phyloP scores from a whole-genome alignment of 2,113 vertebrate genomes.

The Pygoscelis antarcticus region DNA sequence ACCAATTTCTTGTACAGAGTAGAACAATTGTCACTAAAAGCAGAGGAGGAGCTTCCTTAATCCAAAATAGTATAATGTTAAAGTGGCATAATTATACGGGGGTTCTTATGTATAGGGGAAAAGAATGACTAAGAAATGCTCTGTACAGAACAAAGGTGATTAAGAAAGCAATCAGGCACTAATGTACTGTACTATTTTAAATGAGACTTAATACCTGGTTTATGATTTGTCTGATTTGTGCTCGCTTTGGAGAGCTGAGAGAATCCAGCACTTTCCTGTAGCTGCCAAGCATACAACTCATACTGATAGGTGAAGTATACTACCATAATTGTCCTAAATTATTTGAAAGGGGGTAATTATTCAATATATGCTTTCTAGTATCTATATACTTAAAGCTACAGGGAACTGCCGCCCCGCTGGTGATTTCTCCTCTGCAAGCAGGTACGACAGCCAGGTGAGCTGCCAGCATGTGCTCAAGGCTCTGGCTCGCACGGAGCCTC shows the following conservation, averaged over 20 bases:
- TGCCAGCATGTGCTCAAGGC: fast-evolving
- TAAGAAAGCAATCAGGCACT: constrained; percentile 28
- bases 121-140: constrained; percentile 46
- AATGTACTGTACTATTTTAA: not conserved
- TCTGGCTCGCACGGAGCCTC: not conserved
- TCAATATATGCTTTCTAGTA: not conserved
- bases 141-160: constrained; percentile 36
- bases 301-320: not conserved
- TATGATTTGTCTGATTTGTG: not conserved
- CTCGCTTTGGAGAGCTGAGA: not conserved
- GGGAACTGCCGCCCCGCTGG: not conserved
- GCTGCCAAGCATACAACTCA: not conserved
- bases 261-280: not conserved
- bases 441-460: not conserved
- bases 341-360: not conserved
- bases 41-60: constrained; percentile 15
- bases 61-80: not conserved
- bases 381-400: not conserved
- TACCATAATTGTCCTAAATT: not conserved
- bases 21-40: not conserved
- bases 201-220: not conserved
- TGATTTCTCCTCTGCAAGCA: not conserved
- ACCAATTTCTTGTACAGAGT: not conserved
- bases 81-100: constrained; percentile 19
- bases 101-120: not conserved